Evolutionary conservation across 2,888 invertebrate genomes (phyloP), one percentile per base, ranked within the genome.

Genomic region (Drosophila nr. medialis): DNA sequence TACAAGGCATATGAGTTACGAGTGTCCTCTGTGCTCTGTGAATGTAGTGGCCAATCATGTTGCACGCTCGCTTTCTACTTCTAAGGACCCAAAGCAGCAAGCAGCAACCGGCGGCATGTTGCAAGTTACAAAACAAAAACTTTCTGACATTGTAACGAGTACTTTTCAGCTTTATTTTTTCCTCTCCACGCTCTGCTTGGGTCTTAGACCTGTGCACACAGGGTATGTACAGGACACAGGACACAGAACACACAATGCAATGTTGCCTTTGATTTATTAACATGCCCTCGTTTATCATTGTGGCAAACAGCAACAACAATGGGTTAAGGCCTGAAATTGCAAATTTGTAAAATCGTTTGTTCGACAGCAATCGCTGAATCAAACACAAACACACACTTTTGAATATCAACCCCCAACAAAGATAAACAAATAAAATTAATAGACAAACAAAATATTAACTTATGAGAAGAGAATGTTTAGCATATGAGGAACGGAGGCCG

Each of bases 1-100:
- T 84, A 86, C 64, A 87, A 79, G 86, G 86, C 86, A 89, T 81
- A 86, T 86, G 89, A 89, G 89, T 84, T 86, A 89, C 82, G 83
- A 83, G 84, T 82, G 84, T 86, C 84, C 83, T 84, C 84, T 75
- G 79, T 55, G 38, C 38, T n/a, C 64, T 66, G 45, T 24, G 72
- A 82, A 82, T 88, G 86, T 70, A 75, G 69, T 55, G 73, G 79
- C 86, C 86, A 86, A 86, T 86, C 89, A 84, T 78, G 84, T 78
- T 78, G 87, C 85, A 84, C 80, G 66, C 86, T 74, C 63, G 21
- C 36, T 42, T 42, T 11, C 34, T 45, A 13, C 36, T 50, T 27
- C 18, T 36, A 42, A 58, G 65, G 66, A 56, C 58, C 58, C 15
- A 45, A 56, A 59, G 56, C 51, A 64, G 49, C 27, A 55, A 32